Evolutionary conservation across 2,888 invertebrate species (phyloP).

Genomic region (Callinectes sapidus): DNA sequence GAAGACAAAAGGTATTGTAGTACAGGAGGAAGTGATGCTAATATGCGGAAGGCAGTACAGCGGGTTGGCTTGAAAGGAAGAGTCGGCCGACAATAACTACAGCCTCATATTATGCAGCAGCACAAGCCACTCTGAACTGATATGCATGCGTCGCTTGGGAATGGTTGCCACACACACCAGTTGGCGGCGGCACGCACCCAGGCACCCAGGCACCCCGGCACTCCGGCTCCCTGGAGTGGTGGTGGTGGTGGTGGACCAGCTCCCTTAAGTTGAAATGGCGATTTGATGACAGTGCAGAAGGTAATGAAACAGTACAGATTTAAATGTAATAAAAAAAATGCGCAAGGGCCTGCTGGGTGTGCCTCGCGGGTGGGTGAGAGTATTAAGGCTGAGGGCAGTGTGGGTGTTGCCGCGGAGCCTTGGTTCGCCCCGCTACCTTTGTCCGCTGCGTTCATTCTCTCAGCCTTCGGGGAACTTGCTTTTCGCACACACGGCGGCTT

Average conservation of each 20-base stretch:
- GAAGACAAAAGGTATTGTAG: neutral
- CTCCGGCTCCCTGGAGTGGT: neutral
- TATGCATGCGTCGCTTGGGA: neutral
- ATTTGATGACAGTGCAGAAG: no score
- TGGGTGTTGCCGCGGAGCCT: neutral
- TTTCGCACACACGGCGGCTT: neutral
- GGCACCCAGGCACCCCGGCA: neutral
- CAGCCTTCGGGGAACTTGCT: neutral
- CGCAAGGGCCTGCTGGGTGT: no score
- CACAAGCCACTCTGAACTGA: constrained; percentile 2
- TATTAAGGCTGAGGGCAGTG: neutral
- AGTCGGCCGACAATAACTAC: neutral
- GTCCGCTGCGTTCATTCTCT: neutral
- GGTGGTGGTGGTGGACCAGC: no score
- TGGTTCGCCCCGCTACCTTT: neutral
- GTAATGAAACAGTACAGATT: no score
- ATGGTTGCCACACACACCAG: constrained; percentile 19
- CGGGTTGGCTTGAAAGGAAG: neutral
- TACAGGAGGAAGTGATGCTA: neutral
- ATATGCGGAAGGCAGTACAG: neutral
- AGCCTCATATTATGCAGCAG: constrained; percentile 12
- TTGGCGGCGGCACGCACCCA: neutral
- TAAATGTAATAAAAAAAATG: no score
- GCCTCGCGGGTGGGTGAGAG: no score
- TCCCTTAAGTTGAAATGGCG: no score